phyloP scores from a whole-genome alignment of 2,797 vertebrate species.

The Lerista edwardsae region DNA sequence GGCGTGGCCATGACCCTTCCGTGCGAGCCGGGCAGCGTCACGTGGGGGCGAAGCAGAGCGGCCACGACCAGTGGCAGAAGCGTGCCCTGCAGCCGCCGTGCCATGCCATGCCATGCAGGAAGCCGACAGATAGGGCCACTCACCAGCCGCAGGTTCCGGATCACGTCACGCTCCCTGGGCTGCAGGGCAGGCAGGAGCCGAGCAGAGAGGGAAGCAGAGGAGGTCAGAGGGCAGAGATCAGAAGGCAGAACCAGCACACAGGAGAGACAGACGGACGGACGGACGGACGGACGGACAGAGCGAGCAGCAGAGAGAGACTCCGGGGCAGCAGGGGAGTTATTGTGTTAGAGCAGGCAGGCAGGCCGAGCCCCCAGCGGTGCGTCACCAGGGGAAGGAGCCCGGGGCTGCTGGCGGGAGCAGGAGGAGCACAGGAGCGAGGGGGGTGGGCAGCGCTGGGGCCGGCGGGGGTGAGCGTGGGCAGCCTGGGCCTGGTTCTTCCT shows the following conservation, averaged over 20 bases:
- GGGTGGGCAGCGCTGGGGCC: neutral
- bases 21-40: neutral
- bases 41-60: neutral
- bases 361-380: too few relatives aligned
- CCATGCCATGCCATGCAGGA: neutral
- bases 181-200: neutral
- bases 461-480: neutral
- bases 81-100: too few relatives aligned
- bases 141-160: conserved; percentile 40
- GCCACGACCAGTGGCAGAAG: neutral
- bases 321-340: too few relatives aligned
- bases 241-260: neutral
- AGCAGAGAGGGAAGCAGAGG: conserved; percentile 8
- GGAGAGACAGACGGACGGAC: too few relatives aligned
- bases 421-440: neutral
- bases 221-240: conserved; percentile 1
- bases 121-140: neutral
- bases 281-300: too few relatives aligned
- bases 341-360: neutral
- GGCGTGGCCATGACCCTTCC: accelerated
- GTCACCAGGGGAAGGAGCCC: conserved; percentile 8
- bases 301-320: neutral
- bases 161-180: conserved; percentile 41
- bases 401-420: conserved; percentile 2
- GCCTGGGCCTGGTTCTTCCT: neutral